Percentiles rank a stretch among this genome's conserved stretches.
Conservation (phyloP, 2,888 invertebrate genomes). For the Watsonalla binaria region DNA sequence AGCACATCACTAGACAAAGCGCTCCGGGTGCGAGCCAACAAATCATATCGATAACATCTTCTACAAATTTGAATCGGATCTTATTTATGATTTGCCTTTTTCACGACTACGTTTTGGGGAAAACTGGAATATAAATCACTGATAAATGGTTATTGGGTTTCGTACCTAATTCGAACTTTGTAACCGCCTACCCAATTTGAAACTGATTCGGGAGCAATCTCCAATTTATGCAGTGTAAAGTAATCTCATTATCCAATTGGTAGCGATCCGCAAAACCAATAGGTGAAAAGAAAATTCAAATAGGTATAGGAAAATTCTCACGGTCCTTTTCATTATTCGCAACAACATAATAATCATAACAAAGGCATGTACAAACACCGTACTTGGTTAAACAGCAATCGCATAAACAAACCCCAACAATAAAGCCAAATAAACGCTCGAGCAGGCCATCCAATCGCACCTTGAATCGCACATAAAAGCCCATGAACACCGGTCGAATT, state of each 20-base stretch:
- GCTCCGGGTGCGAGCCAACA: conserved; percentile 75
- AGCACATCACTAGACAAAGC: conserved; percentile 74
- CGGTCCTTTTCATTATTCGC: conserved; percentile 59
- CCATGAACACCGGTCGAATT: conserved; percentile 75
- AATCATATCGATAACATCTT: conserved; percentile 78
- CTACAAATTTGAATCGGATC: conserved; percentile 80
- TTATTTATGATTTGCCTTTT: conserved; percentile 80
- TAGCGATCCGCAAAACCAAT: conserved; percentile 18
- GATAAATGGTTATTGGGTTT: conserved; percentile 69
- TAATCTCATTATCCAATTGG: conserved; percentile 27
- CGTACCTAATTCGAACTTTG: conserved; percentile 59
- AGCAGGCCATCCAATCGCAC: conserved; percentile 79
- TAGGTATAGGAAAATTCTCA: conserved; percentile 46
- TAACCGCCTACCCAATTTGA: conserved; percentile 34
- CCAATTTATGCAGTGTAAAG: conserved; percentile 13
- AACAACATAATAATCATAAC: conserved; percentile 77
- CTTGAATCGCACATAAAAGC: conserved; percentile 78
- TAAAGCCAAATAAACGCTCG: conserved; percentile 77
- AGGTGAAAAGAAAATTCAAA: conserved; percentile 18
- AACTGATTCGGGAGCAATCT: conserved; percentile 27
- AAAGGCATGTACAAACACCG: conserved; percentile 74
- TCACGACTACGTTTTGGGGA: conserved; percentile 76
- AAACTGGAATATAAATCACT: conserved; percentile 73
- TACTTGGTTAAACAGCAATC: conserved; percentile 78
- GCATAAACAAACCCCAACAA: conserved; percentile 79